Percentiles rank a stretch among this genome's conserved stretches.
Evolutionary conservation across 2,888 invertebrate genomes (phyloP).

Genomic region (Leptinotarsa tumamoca): DNA sequence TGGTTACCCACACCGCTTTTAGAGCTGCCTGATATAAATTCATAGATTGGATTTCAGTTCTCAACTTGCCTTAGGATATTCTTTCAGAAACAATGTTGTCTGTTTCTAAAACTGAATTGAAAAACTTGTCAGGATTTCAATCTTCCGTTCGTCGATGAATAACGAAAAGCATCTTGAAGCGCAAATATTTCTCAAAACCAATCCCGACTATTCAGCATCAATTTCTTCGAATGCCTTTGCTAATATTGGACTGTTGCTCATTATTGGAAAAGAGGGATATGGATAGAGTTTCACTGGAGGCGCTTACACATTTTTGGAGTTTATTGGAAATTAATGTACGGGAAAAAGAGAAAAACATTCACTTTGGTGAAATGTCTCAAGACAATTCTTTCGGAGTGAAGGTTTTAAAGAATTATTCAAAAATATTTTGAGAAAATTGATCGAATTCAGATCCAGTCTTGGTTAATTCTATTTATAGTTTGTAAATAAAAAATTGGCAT

Average conservation of each 20-base stretch:
- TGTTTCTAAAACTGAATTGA: background rate
- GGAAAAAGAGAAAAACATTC: no score
- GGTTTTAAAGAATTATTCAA: no score
- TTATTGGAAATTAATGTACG: background rate
- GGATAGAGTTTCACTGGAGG: background rate
- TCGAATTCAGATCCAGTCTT: no score
- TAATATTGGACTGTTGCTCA: slow-evolving; percentile 1
- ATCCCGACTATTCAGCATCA: background rate
- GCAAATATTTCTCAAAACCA: slow-evolving; percentile 2
- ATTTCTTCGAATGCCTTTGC: background rate
- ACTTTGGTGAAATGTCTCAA: no score
- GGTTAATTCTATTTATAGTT: no score
- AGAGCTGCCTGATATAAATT: no score
- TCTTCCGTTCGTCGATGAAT: background rate
- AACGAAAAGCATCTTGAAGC: background rate
- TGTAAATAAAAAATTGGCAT: no score
- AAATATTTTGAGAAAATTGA: no score
- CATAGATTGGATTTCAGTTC: no score
- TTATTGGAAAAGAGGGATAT: background rate
- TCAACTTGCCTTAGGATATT: no score
- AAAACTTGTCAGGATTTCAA: background rate
- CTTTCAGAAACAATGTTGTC: background rate
- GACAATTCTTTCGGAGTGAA: no score
- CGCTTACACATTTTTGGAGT: background rate
- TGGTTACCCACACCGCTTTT: no score